These are phyloP conservation scores for Phyllopteryx taeniolatus DNA, from an alignment of 2,113 vertebrate genomes.

Conservation along the genomic window DNA sequence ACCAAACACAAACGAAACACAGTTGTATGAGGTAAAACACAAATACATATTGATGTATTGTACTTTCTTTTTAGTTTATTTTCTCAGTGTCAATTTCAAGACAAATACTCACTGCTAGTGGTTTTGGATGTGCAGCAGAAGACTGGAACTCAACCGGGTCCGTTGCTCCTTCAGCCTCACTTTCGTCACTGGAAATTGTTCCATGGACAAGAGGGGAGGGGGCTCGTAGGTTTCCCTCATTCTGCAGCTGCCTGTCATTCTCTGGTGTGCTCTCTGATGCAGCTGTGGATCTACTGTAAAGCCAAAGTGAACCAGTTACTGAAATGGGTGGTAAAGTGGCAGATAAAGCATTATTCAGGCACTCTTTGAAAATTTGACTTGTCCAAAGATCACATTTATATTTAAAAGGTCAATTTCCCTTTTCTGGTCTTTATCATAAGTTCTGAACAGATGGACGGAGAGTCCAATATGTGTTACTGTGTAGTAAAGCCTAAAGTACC, in stretches of 20 bases:
- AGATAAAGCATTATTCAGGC: too few species aligned
- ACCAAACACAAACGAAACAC: too few species aligned
- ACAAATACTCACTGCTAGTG: slow-evolving; percentile 76
- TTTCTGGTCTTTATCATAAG: not conserved
- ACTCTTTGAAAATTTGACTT: too few species aligned
- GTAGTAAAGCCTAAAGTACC: too few species aligned
- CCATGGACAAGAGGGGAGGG: slow-evolving; percentile 75
- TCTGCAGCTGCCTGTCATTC: slow-evolving; percentile 65
- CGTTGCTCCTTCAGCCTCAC: slow-evolving; percentile 78
- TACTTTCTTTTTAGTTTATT: not conserved
- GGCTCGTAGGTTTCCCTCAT: slow-evolving; percentile 65
- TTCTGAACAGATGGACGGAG: not conserved
- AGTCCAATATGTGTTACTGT: not conserved
- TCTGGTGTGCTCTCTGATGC: slow-evolving; percentile 76
- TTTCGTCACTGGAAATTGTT: slow-evolving; percentile 84
- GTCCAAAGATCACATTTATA: too few species aligned
- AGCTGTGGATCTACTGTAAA: slow-evolving; percentile 55
- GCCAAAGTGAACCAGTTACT: not conserved
- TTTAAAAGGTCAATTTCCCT: not conserved
- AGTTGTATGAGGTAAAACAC: too few species aligned
- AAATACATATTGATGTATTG: too few species aligned
- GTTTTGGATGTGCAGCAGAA: slow-evolving; percentile 77
- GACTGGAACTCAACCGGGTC: slow-evolving; percentile 74
- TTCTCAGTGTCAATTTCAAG: not conserved
- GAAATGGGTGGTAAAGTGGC: not conserved